A percentile compares a stretch with the other conserved stretches of the same genome.
Conservation (phyloP, 2,797 vertebrate genomes). For the Staurois parvus region DNA sequence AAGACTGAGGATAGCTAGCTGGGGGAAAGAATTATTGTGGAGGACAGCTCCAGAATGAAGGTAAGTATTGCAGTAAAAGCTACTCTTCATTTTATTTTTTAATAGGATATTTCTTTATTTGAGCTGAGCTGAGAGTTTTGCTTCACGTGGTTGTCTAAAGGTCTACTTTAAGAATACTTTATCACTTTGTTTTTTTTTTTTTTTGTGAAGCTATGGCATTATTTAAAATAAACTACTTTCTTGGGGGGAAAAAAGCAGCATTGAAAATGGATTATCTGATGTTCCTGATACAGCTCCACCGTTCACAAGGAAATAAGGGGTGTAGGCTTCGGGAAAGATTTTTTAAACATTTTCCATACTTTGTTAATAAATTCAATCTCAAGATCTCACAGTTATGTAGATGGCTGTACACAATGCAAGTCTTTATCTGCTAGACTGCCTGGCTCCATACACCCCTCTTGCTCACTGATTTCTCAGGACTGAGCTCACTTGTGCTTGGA, state of each 20-base stretch:
- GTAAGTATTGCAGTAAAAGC: too few species aligned
- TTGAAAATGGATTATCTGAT: conserved; percentile 51
- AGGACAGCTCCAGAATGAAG: too few species aligned
- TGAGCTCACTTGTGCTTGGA: conserved; percentile 44
- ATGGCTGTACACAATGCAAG: conserved; percentile 60
- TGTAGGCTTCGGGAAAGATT: conserved; percentile 55
- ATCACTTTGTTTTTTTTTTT: too few species aligned
- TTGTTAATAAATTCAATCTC: conserved; percentile 60
- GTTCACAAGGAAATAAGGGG: conserved; percentile 51
- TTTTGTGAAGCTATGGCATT: neutral
- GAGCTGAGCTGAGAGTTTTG: too few species aligned
- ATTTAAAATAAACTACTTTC: neutral
- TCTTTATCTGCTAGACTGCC: conserved; percentile 60
- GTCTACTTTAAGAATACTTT: too few species aligned
- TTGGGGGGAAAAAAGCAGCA: neutral
- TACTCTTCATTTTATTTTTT: too few species aligned
- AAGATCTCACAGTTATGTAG: conserved; percentile 54
- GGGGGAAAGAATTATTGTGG: too few species aligned
- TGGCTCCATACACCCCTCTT: conserved; percentile 58
- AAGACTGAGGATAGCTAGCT: too few species aligned
- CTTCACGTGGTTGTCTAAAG: too few species aligned
- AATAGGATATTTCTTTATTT: too few species aligned
- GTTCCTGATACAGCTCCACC: conserved; percentile 27
- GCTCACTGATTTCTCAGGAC: conserved; percentile 54
- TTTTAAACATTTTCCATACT: conserved; percentile 57